These are phyloP conservation scores for Sebastes umbrosus DNA, from an alignment of 2,797 vertebrate species.

Conservation along the genomic window DNA sequence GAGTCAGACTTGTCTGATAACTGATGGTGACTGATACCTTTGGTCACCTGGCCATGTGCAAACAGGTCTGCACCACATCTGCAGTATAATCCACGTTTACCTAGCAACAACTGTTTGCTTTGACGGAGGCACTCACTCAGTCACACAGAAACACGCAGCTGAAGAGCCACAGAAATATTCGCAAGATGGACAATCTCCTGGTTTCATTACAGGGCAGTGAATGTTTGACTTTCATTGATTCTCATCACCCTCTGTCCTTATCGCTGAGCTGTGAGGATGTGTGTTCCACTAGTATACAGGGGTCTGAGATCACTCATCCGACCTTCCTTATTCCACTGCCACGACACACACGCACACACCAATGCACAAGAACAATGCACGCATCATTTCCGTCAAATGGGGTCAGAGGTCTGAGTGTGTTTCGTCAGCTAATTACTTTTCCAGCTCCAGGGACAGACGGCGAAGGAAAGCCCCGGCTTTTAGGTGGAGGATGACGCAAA, in stretches of 20 bases:
- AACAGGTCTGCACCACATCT: slow-evolving; percentile 66
- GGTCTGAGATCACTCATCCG: slow-evolving; percentile 8
- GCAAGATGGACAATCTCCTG: background rate
- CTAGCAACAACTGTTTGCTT: slow-evolving; percentile 82
- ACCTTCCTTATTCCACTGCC: slow-evolving; percentile 5
- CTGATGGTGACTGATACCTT: slow-evolving; percentile 30
- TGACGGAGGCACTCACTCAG: slow-evolving; percentile 24
- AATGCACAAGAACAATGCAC: background rate
- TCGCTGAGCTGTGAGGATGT: background rate
- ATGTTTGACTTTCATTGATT: slow-evolving; percentile 29
- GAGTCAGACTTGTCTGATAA: slow-evolving; percentile 15
- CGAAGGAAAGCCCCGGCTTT: slow-evolving; percentile 20
- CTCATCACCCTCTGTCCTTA: background rate
- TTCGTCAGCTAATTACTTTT: slow-evolving; percentile 61
- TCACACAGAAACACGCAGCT: slow-evolving; percentile 13
- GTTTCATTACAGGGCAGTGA: slow-evolving; percentile 7
- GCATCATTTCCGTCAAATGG: slow-evolving; percentile 12
- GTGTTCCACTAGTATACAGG: background rate
- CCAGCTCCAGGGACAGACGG: slow-evolving; percentile 3
- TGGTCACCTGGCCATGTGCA: slow-evolving; percentile 63
- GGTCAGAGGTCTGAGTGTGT: slow-evolving; percentile 45
- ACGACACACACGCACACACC: background rate
- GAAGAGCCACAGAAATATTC: slow-evolving; percentile 1
- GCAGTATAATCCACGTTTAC: slow-evolving; percentile 69
- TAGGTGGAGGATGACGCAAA: slow-evolving; percentile 56